Evolutionary conservation across 2,797 vertebrate species (phyloP).

Genomic region (Streptopelia turtur): DNA sequence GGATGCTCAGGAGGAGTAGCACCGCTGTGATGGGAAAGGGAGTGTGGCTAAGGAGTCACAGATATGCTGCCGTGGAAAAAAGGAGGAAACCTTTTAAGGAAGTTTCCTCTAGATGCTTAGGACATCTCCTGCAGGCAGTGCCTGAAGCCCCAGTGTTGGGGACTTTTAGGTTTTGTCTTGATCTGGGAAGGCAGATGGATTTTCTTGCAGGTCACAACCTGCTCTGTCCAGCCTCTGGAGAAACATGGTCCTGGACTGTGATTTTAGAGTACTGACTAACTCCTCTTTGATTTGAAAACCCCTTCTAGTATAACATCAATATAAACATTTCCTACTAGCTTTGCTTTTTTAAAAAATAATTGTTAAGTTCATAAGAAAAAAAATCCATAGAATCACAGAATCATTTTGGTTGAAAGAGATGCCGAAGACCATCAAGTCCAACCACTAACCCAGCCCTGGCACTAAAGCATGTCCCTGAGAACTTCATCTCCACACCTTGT

Average conservation of each 20-base stretch:
- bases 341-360: not conserved
- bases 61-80: not conserved
- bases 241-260: not conserved
- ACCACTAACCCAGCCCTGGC: no score
- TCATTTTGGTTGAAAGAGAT: no score
- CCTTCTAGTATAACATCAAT: not conserved
- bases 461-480: no score
- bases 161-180: not conserved
- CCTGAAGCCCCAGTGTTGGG: not conserved
- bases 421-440: no score
- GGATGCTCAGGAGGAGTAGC: not conserved
- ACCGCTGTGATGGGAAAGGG: not conserved
- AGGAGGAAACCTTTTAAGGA: not conserved
- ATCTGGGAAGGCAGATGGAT: not conserved
- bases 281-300: not conserved
- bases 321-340: not conserved
- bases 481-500: no score
- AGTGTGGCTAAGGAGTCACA: not conserved
- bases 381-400: not conserved
- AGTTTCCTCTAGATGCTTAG: not conserved
- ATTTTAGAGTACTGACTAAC: not conserved
- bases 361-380: not conserved
- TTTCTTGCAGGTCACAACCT: not conserved
- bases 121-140: not conserved
- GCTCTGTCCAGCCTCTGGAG: not conserved